Percentiles rank a stretch among this genome's conserved stretches.
phyloP scores from a whole-genome alignment of 2,113 vertebrate species.

The Ammodytes marinus region DNA sequence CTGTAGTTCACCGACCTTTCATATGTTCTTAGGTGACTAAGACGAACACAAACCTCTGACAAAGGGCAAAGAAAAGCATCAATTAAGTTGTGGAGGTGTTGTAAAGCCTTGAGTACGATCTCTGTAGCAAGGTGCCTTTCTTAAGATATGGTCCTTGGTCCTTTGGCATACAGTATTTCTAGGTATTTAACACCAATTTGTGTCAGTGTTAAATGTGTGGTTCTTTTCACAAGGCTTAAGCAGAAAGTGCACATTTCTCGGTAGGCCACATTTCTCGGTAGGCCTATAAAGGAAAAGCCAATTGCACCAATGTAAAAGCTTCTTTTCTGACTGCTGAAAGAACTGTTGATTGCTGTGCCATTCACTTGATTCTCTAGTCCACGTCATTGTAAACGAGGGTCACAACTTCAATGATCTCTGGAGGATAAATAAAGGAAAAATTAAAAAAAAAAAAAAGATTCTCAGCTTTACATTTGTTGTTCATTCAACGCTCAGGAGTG shows the following conservation, averaged over 20 bases:
- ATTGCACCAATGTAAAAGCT: slow-evolving; percentile 38
- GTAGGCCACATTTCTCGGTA: slow-evolving; percentile 12
- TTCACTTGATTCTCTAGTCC: neutral
- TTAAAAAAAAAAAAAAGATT: too few species aligned
- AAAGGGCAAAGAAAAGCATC: neutral
- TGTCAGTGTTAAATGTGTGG: slow-evolving; percentile 24
- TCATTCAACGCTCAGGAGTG: slow-evolving; percentile 10
- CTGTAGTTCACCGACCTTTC: neutral
- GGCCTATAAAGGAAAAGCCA: slow-evolving; percentile 6
- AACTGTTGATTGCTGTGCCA: slow-evolving; percentile 14
- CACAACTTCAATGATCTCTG: too few species aligned
- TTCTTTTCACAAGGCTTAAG: slow-evolving; percentile 18
- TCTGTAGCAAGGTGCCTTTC: slow-evolving; percentile 17
- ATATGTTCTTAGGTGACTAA: slow-evolving; percentile 19
- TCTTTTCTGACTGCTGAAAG: slow-evolving; percentile 37
- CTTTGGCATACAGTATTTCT: slow-evolving; percentile 41
- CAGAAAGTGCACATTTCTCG: slow-evolving; percentile 2
- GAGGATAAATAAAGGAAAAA: too few species aligned
- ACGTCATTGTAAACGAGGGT: too few species aligned
- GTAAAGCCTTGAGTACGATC: slow-evolving; percentile 15
- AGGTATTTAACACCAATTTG: slow-evolving; percentile 50
- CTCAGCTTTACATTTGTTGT: neutral
- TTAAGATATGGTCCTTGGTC: slow-evolving; percentile 52
- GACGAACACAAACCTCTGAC: slow-evolving; percentile 1
- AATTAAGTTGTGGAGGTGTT: slow-evolving; percentile 15